A percentile compares a stretch with the other conserved stretches of the same genome.
Evolutionary conservation across 2,113 vertebrate species (phyloP).

Genomic region (Erpornis zantholeuca): DNA sequence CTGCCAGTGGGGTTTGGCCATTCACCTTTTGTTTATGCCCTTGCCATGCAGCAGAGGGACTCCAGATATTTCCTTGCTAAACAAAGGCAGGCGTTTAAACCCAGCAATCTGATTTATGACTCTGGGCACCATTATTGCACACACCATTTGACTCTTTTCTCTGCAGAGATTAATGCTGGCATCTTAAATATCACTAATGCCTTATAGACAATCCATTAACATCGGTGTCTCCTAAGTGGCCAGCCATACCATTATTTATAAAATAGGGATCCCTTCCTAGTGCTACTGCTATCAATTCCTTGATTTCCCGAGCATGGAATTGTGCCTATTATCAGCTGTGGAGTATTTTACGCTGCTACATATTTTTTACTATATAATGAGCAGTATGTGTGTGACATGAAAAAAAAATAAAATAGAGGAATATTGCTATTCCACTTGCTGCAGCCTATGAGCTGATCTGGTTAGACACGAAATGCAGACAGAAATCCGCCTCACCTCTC

Average conservation of each 20-base stretch:
- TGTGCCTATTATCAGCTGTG: background rate
- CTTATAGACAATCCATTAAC: conserved; percentile 12
- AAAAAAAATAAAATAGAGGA: background rate
- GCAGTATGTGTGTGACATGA: background rate
- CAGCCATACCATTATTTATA: conserved; percentile 34
- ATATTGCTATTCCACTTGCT: background rate
- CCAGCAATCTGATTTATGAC: background rate
- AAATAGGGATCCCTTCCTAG: conserved; percentile 13
- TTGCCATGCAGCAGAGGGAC: background rate
- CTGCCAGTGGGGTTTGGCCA: background rate
- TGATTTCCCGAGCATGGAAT: background rate
- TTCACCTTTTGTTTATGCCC: background rate
- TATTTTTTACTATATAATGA: conserved; percentile 4
- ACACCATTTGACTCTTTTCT: background rate
- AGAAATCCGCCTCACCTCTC: conserved; percentile 59
- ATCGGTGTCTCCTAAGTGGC: background rate
- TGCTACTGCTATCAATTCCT: background rate
- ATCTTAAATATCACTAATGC: background rate
- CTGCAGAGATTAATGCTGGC: background rate
- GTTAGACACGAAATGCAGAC: conserved; percentile 26
- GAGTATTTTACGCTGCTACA: background rate
- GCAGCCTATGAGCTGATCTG: conserved; percentile 36
- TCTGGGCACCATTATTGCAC: background rate
- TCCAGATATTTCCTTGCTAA: background rate
- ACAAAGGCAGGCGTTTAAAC: background rate